Conservation (phyloP, 2,888 invertebrate genomes). For the Lepidochitona cinerea region DNA sequence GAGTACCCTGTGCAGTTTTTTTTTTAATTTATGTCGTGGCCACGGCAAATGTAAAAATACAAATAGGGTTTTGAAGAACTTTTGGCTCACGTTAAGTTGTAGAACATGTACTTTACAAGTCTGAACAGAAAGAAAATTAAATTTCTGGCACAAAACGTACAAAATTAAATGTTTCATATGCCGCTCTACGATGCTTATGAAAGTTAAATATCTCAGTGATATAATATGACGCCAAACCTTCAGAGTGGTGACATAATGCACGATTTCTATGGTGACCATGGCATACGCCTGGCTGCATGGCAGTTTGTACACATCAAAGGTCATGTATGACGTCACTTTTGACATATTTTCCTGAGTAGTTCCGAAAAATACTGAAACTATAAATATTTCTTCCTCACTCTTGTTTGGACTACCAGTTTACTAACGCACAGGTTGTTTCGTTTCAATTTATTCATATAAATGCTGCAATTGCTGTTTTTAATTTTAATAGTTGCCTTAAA, state of each 20-base stretch:
- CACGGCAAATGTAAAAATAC: too few relatives aligned
- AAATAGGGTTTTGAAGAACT: too few relatives aligned
- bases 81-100: too few relatives aligned
- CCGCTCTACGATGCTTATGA: too few relatives aligned
- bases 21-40: background rate
- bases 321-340: background rate
- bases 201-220: too few relatives aligned
- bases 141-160: too few relatives aligned
- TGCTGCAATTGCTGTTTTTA: background rate
- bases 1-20: background rate
- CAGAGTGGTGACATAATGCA: too few relatives aligned
- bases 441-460: background rate
- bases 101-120: too few relatives aligned
- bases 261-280: background rate
- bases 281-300: background rate
- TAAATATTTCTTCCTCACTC: background rate
- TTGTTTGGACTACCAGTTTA: background rate
- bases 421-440: background rate
- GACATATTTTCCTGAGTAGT: background rate
- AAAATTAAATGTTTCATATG: too few relatives aligned
- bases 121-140: too few relatives aligned
- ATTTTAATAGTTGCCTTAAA: too few relatives aligned
- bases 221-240: too few relatives aligned
- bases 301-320: background rate
- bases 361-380: background rate